phyloP scores from a whole-genome alignment of 2,797 vertebrate species.

The Poeciliopsis gracilis region DNA sequence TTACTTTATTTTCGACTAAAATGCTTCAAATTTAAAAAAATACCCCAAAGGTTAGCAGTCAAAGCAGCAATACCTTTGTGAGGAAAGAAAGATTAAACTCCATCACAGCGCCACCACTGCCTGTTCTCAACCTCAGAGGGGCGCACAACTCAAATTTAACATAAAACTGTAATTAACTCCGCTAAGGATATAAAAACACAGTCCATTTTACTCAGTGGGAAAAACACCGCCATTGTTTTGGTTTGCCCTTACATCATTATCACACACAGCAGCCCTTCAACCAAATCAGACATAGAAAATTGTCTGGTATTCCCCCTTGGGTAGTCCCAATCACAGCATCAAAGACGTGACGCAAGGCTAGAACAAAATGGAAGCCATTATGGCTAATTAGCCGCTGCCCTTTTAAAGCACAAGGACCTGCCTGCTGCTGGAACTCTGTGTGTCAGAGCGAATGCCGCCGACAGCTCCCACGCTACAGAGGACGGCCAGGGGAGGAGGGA shows the following conservation, averaged over 20 bases:
- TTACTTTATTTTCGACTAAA: background rate
- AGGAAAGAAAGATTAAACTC: constrained; percentile 2
- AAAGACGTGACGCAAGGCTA: constrained; percentile 71
- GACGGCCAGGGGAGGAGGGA: constrained; percentile 15
- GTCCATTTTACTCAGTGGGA: constrained; percentile 43
- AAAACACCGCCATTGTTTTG: constrained; percentile 52
- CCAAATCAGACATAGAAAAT: constrained; percentile 72
- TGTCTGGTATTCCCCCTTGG: constrained; percentile 66
- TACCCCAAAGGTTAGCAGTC: background rate
- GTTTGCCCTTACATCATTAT: constrained; percentile 65
- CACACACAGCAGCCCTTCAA: constrained; percentile 47
- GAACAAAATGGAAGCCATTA: constrained; percentile 83
- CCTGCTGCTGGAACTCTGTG: constrained; percentile 63
- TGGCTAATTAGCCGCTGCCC: constrained; percentile 75
- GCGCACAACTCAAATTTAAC: background rate
- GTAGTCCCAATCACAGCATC: constrained; percentile 73
- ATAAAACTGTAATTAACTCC: constrained; percentile 27
- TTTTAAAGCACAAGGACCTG: constrained; percentile 70
- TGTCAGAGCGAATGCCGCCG: constrained; percentile 69
- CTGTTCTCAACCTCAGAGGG: constrained; percentile 3
- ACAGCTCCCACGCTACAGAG: constrained; percentile 69
- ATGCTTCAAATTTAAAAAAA: background rate
- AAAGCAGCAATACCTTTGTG: background rate
- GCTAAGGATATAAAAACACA: constrained; percentile 34
- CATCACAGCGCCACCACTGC: background rate